phyloP scores from a whole-genome alignment of 2,113 vertebrate species.

The Ammospiza nelsoni region DNA sequence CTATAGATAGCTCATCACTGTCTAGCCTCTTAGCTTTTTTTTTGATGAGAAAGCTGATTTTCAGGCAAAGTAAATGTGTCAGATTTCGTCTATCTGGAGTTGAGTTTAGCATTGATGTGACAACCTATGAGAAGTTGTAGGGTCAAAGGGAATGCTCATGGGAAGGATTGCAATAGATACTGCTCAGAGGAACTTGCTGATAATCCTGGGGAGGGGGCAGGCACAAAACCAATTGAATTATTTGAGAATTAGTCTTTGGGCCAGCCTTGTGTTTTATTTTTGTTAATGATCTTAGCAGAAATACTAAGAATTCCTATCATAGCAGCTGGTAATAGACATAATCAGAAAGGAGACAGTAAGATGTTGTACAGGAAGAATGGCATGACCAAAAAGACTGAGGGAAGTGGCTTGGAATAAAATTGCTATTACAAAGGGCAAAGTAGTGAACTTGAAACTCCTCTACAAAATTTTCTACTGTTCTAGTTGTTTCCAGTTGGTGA shows the following conservation, averaged over 20 bases:
- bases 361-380: neutral
- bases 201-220: neutral
- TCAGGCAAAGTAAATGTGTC: conserved; percentile 26
- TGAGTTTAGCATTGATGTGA: conserved; percentile 35
- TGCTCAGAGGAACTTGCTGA: neutral
- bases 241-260: neutral
- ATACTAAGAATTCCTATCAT: neutral
- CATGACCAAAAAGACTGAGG: neutral
- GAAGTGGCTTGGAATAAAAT: neutral
- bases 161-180: neutral
- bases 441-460: neutral
- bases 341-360: neutral
- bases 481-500: neutral
- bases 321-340: neutral
- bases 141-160: neutral
- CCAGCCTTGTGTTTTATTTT: neutral
- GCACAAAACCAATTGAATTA: neutral
- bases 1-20: conserved; percentile 27
- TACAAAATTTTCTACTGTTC: neutral
- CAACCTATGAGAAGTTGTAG: conserved; percentile 20
- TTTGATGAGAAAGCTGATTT: conserved; percentile 49
- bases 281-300: neutral
- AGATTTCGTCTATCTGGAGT: conserved; percentile 34
- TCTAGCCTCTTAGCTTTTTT: conserved; percentile 34
- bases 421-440: neutral